Conservation (phyloP, 2,888 invertebrate genomes). For the Eupelmus urozonus region DNA sequence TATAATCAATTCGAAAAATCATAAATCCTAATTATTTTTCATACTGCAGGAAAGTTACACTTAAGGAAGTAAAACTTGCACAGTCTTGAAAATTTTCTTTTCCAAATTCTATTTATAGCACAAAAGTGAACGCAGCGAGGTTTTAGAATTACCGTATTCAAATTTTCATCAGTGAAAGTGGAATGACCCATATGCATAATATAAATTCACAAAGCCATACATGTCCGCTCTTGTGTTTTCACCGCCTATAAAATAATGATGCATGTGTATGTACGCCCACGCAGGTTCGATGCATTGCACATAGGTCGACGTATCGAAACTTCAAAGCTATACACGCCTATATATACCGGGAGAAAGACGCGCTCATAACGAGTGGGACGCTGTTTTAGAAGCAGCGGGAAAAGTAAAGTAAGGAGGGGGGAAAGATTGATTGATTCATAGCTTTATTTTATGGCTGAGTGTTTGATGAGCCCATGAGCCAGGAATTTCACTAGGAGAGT, state of each 20-base stretch:
- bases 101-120: too few relatives aligned
- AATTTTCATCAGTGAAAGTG: constrained; percentile 4
- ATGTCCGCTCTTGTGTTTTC: constrained; percentile 10
- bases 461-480: constrained; percentile 21
- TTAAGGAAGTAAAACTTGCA: too few relatives aligned
- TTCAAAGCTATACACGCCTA: too few relatives aligned
- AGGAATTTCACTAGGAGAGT: constrained; percentile 6
- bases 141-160: too few relatives aligned
- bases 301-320: constrained; percentile 4
- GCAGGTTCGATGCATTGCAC: background rate
- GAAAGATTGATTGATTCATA: constrained; percentile 45
- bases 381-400: background rate
- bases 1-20: too few relatives aligned
- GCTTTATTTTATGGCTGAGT: constrained; percentile 33
- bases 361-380: background rate
- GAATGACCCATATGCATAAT: background rate
- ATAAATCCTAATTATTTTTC: too few relatives aligned
- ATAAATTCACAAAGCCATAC: background rate
- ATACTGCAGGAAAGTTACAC: too few relatives aligned
- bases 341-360: too few relatives aligned
- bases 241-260: background rate
- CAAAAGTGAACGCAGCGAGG: too few relatives aligned
- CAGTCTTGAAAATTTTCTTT: too few relatives aligned
- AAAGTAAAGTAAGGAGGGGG: background rate
- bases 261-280: background rate